These are phyloP conservation scores for Falco punctatus DNA, from an alignment of 2,113 vertebrate species.

Conservation along the genomic window DNA sequence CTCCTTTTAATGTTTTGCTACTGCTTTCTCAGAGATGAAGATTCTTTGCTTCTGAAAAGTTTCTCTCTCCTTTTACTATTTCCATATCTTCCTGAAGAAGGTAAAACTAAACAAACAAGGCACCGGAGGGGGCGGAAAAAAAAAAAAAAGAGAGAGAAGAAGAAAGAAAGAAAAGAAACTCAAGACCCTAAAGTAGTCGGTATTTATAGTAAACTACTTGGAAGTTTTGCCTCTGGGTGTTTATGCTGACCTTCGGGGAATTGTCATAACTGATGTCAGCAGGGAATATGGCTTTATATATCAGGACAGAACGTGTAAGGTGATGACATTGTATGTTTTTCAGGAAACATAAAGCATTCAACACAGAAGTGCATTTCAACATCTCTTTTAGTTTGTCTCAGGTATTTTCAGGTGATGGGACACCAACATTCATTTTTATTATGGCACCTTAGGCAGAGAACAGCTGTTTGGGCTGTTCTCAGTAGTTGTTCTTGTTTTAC, in stretches of 20 bases:
- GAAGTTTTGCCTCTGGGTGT: background rate
- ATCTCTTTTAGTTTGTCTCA: background rate
- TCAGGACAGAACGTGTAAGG: background rate
- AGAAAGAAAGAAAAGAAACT: no score
- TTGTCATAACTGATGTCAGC: background rate
- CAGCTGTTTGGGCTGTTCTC: background rate
- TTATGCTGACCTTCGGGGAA: background rate
- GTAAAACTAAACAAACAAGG: background rate
- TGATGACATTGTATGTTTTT: background rate
- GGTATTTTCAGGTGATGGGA: background rate
- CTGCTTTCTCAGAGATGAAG: slow-evolving; percentile 28
- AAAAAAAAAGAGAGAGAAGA: no score
- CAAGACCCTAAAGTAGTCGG: background rate
- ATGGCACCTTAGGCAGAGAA: background rate
- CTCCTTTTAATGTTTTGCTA: background rate
- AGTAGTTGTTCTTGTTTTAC: background rate
- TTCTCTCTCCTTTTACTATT: background rate
- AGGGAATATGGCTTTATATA: background rate
- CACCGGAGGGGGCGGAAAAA: background rate
- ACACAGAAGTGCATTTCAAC: background rate
- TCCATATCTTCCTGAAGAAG: background rate
- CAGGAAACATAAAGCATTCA: background rate
- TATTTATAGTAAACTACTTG: background rate
- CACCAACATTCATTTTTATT: background rate
- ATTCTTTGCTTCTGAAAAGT: background rate